Evolutionary conservation across 2,797 vertebrate genomes (phyloP).

Genomic region (Coracias cyanogaster): DNA sequence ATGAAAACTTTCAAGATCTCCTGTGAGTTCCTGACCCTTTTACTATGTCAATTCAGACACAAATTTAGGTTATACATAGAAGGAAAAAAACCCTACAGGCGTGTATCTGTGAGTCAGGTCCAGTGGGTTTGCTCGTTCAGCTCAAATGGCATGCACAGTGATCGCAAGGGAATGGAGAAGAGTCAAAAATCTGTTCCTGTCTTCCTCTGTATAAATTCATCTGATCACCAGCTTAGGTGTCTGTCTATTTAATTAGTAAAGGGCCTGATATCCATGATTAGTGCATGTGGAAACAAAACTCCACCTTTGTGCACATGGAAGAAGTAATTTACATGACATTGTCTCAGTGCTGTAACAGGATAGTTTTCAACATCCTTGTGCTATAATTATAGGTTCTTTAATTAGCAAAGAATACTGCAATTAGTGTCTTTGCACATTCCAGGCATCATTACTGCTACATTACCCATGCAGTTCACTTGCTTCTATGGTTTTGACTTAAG

Average conservation of each 20-base stretch:
- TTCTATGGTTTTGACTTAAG: slow-evolving; percentile 63
- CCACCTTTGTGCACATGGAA: background rate
- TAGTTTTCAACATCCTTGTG: slow-evolving; percentile 17
- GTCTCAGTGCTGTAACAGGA: background rate
- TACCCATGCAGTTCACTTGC: slow-evolving; percentile 38
- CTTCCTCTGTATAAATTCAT: background rate
- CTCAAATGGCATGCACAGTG: background rate
- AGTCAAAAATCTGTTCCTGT: background rate
- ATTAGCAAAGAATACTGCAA: slow-evolving; percentile 68
- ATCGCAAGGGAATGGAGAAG: background rate
- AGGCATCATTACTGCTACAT: slow-evolving; percentile 48
- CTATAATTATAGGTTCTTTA: slow-evolving; percentile 61
- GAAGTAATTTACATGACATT: background rate
- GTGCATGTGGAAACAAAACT: background rate
- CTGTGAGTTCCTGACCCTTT: background rate
- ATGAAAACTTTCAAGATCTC: background rate
- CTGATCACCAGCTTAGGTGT: background rate
- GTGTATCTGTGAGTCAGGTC: background rate
- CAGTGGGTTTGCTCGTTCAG: background rate
- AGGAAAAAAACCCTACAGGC: background rate
- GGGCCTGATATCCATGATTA: background rate
- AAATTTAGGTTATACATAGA: background rate
- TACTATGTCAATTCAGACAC: background rate
- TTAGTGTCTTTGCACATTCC: slow-evolving; percentile 47
- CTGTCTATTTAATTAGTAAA: background rate